Evolutionary conservation across 2,888 invertebrate species (phyloP).

Genomic region (Torymus auratus): DNA sequence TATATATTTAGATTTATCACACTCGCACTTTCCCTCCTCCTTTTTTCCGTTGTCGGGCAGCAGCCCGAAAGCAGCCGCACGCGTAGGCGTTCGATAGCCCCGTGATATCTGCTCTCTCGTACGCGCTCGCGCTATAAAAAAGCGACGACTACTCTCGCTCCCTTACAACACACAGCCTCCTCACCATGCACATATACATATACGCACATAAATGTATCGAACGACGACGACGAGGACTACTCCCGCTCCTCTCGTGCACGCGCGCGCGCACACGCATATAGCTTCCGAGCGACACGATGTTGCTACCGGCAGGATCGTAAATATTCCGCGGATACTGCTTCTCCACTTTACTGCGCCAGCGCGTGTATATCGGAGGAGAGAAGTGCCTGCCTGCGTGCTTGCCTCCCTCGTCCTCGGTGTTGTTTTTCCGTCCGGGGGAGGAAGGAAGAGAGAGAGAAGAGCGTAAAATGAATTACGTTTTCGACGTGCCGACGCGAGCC

Average conservation of each 20-base stretch:
- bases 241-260: neutral
- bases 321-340: conserved; percentile 39
- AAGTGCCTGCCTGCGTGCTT: neutral
- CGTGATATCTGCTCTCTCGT: conserved; percentile 28
- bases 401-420: neutral
- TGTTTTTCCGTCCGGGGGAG: neutral
- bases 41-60: neutral
- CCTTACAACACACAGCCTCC: conserved; percentile 10
- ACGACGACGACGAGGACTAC: conserved; percentile 8
- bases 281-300: conserved; percentile 53
- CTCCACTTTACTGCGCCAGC: conserved; percentile 37
- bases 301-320: conserved; percentile 58
- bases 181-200: neutral
- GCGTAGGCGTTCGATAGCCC: conserved; percentile 50
- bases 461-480: conserved; percentile 51
- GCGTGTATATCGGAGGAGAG: too few species aligned
- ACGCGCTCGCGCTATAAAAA: neutral
- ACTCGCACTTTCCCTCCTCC: conserved; percentile 12
- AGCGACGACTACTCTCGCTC: conserved; percentile 15
- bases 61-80: neutral
- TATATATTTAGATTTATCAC: conserved; percentile 33
- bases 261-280: conserved; percentile 5
- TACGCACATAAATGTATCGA: conserved; percentile 36
- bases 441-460: conserved; percentile 4
- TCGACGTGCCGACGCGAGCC: conserved; percentile 33